A percentile compares a stretch with the other conserved stretches of the same genome.
Conservation (phyloP, 1,140 invertebrate genomes). For the Zelostemma sp. region DNA sequence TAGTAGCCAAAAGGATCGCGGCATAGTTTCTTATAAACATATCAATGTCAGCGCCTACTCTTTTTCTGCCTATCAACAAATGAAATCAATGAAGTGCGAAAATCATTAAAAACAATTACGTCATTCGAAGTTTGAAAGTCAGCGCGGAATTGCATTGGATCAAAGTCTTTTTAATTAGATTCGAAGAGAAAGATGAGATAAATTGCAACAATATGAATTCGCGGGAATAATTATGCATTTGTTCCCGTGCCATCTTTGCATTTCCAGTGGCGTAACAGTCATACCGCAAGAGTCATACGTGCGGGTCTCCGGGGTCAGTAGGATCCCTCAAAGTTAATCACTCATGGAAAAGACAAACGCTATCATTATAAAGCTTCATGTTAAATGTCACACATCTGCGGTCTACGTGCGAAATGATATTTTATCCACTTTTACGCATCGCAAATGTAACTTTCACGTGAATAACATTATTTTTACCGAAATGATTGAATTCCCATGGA, state of each 20-base stretch:
- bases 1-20: constrained; percentile 34
- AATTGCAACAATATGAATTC: neutral
- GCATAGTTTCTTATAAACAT: constrained; percentile 24
- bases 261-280: constrained; percentile 25
- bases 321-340: constrained; percentile 42
- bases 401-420: constrained; percentile 45
- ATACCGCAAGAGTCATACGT: constrained; percentile 28
- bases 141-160: neutral
- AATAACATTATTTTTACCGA: neutral
- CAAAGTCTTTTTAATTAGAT: neutral
- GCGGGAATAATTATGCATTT: constrained; percentile 4
- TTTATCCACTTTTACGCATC: constrained; percentile 25
- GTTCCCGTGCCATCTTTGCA: constrained; percentile 4
- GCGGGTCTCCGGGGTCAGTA: constrained; percentile 29
- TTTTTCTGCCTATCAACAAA: neutral
- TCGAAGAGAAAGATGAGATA: neutral
- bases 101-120: no score
- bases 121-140: no score
- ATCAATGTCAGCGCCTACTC: constrained; percentile 17
- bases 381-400: constrained; percentile 49
- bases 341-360: constrained; percentile 36
- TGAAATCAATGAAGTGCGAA: neutral
- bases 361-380: constrained; percentile 23
- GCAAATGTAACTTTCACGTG: constrained; percentile 5
- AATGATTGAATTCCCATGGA: neutral